Conservation (phyloP, 2,797 vertebrate genomes). For the Chaetophractus vellerosus region DNA sequence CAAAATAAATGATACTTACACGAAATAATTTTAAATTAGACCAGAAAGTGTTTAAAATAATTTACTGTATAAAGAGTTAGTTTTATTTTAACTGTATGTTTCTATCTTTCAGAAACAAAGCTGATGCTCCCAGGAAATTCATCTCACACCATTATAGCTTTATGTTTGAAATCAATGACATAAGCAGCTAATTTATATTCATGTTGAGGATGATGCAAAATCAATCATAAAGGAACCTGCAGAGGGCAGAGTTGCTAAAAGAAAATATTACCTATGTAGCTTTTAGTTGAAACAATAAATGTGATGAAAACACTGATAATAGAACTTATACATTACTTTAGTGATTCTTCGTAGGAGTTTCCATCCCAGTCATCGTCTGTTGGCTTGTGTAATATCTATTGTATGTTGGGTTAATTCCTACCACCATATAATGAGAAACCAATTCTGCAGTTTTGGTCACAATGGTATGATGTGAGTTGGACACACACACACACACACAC, state of each 20-base stretch:
- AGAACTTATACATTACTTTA: constrained; percentile 75
- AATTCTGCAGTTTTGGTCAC: constrained; percentile 79
- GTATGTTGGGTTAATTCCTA: constrained; percentile 76
- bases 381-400: constrained; percentile 71
- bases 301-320: constrained; percentile 77
- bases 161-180: constrained; percentile 83
- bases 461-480: constrained; percentile 78
- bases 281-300: constrained; percentile 73
- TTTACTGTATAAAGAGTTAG: constrained; percentile 91
- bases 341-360: constrained; percentile 73
- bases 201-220: constrained; percentile 76
- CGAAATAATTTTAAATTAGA: constrained; percentile 90
- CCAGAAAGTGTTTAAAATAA: constrained; percentile 90
- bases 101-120: constrained; percentile 90
- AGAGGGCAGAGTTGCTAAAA: constrained; percentile 74
- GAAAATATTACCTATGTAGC: constrained; percentile 80
- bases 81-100: constrained; percentile 91
- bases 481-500: background rate
- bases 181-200: constrained; percentile 81
- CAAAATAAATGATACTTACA: constrained; percentile 91
- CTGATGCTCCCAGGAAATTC: constrained; percentile 78
- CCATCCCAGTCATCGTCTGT: constrained; percentile 71
- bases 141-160: constrained; percentile 76
- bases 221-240: constrained; percentile 67
- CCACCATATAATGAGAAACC: constrained; percentile 67